Evolutionary conservation across 2,797 vertebrate species (phyloP).

Genomic region (Squalus acanthias): DNA sequence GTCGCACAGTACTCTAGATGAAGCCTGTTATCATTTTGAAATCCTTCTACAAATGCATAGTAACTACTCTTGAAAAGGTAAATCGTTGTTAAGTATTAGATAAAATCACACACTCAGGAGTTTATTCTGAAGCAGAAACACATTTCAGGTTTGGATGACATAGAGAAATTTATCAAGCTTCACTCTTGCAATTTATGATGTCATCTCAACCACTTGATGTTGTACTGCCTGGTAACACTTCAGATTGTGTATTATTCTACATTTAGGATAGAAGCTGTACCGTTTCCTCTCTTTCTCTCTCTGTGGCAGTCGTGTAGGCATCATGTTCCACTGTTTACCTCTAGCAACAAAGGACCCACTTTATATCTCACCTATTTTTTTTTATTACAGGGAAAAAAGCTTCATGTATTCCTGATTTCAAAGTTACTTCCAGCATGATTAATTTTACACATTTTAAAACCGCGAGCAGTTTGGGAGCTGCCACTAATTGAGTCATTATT

Average conservation of each 20-base stretch:
- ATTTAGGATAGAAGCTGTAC: neutral
- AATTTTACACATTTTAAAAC: neutral
- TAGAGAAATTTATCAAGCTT: neutral
- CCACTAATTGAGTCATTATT: conserved; percentile 21
- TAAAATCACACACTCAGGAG: neutral
- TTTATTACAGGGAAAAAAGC: neutral
- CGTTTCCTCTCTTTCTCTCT: neutral
- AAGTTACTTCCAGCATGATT: conserved; percentile 17
- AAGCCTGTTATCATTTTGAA: neutral
- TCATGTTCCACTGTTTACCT: neutral
- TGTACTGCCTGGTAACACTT: neutral
- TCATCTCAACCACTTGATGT: neutral
- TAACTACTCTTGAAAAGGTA: neutral
- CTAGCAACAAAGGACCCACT: neutral
- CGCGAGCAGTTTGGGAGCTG: neutral
- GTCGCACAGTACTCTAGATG: neutral
- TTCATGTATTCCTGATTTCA: neutral
- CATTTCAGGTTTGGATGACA: neutral
- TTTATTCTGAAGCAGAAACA: neutral
- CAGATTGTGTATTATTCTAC: neutral
- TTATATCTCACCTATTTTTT: neutral
- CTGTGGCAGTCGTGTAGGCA: too few relatives aligned
- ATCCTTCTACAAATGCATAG: neutral
- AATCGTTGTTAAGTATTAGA: neutral
- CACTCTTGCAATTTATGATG: neutral